Evolutionary conservation across 2,888 invertebrate genomes (phyloP).

Genomic region (Gryllus longicercus): DNA sequence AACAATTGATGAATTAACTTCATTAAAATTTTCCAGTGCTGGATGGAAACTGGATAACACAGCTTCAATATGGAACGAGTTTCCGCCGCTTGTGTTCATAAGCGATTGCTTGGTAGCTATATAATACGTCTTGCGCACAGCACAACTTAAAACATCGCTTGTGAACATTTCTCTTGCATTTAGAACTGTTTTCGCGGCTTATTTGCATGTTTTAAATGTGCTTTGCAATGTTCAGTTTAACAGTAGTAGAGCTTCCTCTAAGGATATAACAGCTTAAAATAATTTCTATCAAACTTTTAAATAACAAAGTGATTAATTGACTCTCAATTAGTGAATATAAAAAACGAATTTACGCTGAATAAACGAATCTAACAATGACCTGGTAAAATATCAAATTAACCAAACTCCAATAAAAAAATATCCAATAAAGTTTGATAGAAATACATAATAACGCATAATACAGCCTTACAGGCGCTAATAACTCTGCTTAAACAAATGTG

Average conservation of each 20-base stretch:
- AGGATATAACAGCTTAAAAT: neutral
- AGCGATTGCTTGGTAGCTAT: neutral
- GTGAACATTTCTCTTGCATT: neutral
- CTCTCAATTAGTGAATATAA: neutral
- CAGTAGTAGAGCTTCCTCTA: neutral
- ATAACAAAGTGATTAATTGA: neutral
- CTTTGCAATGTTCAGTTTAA: neutral
- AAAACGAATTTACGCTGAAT: neutral
- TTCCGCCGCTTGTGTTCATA: neutral
- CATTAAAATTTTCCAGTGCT: no score
- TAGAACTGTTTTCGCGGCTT: neutral
- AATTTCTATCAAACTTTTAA: constrained; percentile 1
- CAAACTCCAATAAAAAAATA: neutral
- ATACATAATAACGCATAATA: neutral
- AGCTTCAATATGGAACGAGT: no score
- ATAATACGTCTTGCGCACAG: neutral
- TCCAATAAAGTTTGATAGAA: neutral
- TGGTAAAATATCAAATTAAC: neutral
- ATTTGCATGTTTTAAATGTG: neutral
- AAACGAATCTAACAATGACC: neutral
- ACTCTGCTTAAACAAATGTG: neutral
- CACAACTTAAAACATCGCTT: neutral
- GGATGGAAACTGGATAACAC: no score
- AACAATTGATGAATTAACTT: neutral
- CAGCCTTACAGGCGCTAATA: neutral